A percentile compares a stretch with the other conserved stretches of the same genome.
These are phyloP conservation scores for Parotia lawesii DNA, from an alignment of 2,113 vertebrate genomes.

Conservation along the genomic window DNA sequence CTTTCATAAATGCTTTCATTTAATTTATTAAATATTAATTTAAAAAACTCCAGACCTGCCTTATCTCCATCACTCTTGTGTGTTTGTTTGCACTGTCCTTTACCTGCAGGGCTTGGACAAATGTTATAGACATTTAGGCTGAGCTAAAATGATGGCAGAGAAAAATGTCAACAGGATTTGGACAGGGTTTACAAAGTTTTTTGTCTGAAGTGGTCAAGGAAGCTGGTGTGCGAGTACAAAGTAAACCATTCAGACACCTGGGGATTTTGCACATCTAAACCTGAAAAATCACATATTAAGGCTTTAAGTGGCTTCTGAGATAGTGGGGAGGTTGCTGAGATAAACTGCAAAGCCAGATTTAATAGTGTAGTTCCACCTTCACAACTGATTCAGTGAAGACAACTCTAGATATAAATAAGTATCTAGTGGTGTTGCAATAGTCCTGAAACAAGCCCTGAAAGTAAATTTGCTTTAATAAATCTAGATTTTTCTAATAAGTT, in stretches of 20 bases:
- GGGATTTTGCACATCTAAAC: not conserved
- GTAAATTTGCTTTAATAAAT: not conserved
- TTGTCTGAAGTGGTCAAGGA: not conserved
- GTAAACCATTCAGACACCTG: not conserved
- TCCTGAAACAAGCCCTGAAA: not conserved
- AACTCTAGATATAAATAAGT: not conserved
- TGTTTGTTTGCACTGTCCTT: not conserved
- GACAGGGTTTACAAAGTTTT: not conserved
- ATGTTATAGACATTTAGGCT: not conserved
- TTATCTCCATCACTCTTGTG: not conserved
- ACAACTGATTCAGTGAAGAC: not conserved
- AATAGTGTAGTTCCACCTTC: not conserved
- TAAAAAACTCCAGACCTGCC: rapidly evolving
- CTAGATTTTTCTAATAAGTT: not conserved
- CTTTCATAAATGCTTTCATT: not conserved
- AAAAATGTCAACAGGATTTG: not conserved
- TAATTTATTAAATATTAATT: not conserved
- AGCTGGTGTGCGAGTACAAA: rapidly evolving
- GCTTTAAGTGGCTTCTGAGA: not conserved
- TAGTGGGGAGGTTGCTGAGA: not conserved
- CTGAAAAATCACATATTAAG: not conserved
- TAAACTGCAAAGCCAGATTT: not conserved
- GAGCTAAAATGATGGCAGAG: not conserved
- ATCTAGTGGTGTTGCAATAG: not conserved
- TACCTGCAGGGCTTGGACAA: not conserved